A percentile compares a stretch with the other conserved stretches of the same genome.
These are phyloP conservation scores for Paguma larvata DNA, from an alignment of 2,797 vertebrate genomes.

Conservation along the genomic window DNA sequence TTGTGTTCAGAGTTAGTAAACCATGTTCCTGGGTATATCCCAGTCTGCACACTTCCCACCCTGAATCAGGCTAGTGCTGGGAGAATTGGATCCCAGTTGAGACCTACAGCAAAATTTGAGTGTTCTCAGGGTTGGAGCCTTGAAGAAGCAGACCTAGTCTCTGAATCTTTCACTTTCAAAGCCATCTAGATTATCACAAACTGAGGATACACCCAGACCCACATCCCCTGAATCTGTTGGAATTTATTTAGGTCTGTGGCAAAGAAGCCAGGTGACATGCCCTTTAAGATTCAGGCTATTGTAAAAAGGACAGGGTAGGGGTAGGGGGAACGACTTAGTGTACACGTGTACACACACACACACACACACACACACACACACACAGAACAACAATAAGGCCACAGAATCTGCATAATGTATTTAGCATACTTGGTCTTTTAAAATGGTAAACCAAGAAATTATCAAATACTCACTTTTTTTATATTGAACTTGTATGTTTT, in stretches of 20 bases:
- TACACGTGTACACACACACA: background rate
- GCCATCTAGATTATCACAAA: background rate
- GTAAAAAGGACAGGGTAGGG: background rate
- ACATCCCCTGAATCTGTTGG: background rate
- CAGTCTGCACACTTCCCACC: background rate
- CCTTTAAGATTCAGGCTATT: background rate
- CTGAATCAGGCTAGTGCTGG: background rate
- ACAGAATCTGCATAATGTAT: background rate
- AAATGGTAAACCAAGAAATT: conserved; percentile 42
- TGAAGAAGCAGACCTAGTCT: background rate
- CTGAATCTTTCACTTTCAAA: conserved; percentile 11
- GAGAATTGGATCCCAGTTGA: background rate
- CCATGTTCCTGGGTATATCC: background rate
- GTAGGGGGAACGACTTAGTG: no score
- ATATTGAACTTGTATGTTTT: conserved; percentile 51
- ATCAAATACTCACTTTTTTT: conserved; percentile 49
- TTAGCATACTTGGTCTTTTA: conserved; percentile 54
- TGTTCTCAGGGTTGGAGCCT: background rate
- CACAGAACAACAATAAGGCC: background rate
- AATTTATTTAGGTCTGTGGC: conserved; percentile 12
- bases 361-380: no score
- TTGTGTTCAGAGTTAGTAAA: conserved; percentile 21
- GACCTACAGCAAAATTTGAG: background rate
- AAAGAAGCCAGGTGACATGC: background rate
- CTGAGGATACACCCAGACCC: background rate